phyloP scores from a whole-genome alignment of 2,888 invertebrate genomes.

The Autographa pulchrina region DNA sequence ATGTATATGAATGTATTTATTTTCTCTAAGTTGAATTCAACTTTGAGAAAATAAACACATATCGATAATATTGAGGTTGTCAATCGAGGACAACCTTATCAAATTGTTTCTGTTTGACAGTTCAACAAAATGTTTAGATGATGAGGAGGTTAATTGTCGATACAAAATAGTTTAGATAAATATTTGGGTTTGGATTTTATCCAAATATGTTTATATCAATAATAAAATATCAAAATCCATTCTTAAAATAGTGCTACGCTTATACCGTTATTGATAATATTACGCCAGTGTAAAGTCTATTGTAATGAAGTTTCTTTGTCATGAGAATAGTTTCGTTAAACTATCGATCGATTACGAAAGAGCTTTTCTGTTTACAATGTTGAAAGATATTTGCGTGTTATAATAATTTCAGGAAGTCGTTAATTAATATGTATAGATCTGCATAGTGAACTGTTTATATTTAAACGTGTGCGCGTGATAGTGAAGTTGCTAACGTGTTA shows the following conservation, averaged over 20 bases:
- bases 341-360: slow-evolving; percentile 89
- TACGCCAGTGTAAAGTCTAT: slow-evolving; percentile 50
- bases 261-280: slow-evolving; percentile 48
- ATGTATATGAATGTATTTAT: background rate
- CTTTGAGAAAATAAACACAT: background rate
- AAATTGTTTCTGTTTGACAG: slow-evolving; percentile 65
- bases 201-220: slow-evolving; percentile 69
- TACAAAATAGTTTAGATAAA: slow-evolving; percentile 79
- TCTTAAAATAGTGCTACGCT: slow-evolving; percentile 64
- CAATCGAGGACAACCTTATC: background rate
- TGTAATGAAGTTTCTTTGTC: slow-evolving; percentile 83
- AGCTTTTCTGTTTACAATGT: slow-evolving; percentile 74
- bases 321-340: slow-evolving; percentile 80
- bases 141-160: slow-evolving; percentile 81
- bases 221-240: slow-evolving; percentile 55
- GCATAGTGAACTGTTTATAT: slow-evolving; percentile 43
- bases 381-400: slow-evolving; percentile 42
- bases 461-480: slow-evolving; percentile 48
- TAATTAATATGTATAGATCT: slow-evolving; percentile 58
- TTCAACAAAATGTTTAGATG: slow-evolving; percentile 69
- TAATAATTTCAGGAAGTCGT: slow-evolving; percentile 41
- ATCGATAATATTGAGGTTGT: background rate
- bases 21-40: no score
- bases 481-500: slow-evolving; percentile 67
- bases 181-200: slow-evolving; percentile 73